Percentiles rank a stretch among this genome's conserved stretches.
Evolutionary conservation across 2,888 invertebrate genomes (phyloP).

Genomic region (Bhutanitis thaidina): DNA sequence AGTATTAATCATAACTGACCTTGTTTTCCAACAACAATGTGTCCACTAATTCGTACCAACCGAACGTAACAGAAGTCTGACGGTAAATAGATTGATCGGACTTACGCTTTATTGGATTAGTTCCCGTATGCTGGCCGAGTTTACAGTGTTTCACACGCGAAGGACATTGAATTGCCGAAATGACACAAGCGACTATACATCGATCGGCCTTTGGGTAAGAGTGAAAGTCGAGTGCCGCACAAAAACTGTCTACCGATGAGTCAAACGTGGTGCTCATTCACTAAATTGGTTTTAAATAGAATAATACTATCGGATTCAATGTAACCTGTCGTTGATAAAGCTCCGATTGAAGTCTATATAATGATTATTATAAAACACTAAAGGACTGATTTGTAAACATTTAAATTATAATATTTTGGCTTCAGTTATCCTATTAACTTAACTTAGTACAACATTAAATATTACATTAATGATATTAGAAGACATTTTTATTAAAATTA

Average conservation of each 20-base stretch:
- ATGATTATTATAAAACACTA: too few species aligned
- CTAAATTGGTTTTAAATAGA: constrained; percentile 21
- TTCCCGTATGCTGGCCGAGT: constrained; percentile 27
- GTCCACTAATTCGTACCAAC: neutral
- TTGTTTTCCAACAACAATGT: constrained; percentile 5
- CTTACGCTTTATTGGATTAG: constrained; percentile 63
- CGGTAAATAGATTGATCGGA: constrained; percentile 45
- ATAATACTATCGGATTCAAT: constrained; percentile 2
- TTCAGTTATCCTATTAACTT: too few species aligned
- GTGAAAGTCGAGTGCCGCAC: neutral
- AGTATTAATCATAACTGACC: neutral
- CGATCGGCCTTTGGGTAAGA: neutral
- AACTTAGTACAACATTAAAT: too few species aligned
- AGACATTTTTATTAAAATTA: too few species aligned
- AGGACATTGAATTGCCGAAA: constrained; percentile 8
- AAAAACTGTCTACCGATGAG: neutral
- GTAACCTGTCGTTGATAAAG: too few species aligned
- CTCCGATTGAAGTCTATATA: too few species aligned
- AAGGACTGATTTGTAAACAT: too few species aligned
- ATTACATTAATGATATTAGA: too few species aligned
- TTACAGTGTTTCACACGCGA: constrained; percentile 17
- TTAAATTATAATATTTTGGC: too few species aligned
- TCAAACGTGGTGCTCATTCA: constrained; percentile 17
- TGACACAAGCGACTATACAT: neutral
- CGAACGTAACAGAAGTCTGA: constrained; percentile 48